Conservation (phyloP, 1,140 invertebrate species). For the Nomia melanderi region DNA sequence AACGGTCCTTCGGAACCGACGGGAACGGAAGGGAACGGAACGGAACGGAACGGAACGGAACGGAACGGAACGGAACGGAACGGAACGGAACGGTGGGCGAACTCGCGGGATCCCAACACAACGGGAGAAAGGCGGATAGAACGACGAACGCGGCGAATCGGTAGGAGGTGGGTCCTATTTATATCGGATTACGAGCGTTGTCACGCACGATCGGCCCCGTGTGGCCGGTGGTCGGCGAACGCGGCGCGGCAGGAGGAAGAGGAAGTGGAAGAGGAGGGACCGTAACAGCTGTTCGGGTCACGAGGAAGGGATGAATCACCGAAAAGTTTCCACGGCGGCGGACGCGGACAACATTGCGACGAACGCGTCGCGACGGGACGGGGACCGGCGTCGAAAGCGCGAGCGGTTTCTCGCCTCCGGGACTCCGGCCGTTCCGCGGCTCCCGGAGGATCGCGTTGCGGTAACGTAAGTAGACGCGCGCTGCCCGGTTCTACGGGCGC, state of each 20-base stretch:
- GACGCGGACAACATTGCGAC: neutral
- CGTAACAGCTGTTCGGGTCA: constrained; percentile 60
- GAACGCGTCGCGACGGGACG: neutral
- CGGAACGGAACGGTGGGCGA: too few relatives aligned
- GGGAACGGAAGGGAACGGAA: neutral
- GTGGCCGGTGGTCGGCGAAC: neutral
- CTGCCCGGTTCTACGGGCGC: neutral
- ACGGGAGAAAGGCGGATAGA: too few relatives aligned
- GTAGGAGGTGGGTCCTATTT: constrained; percentile 38
- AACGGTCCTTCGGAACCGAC: neutral
- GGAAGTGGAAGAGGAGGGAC: neutral
- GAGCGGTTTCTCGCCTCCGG: neutral
- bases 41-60: too few relatives aligned
- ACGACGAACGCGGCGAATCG: too few relatives aligned
- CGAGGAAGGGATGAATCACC: constrained; percentile 72
- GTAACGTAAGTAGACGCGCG: neutral
- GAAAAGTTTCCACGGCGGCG: constrained; percentile 71
- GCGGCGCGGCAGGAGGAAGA: neutral
- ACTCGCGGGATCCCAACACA: too few relatives aligned
- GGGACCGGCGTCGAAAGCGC: neutral
- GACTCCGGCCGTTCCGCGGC: neutral
- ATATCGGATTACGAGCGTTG: constrained; percentile 39
- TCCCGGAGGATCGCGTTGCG: too few relatives aligned
- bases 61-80: too few relatives aligned
- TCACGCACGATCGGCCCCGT: constrained; percentile 13